phyloP scores from a whole-genome alignment of 1,140 invertebrate genomes.

The Bombus pascuorum region DNA sequence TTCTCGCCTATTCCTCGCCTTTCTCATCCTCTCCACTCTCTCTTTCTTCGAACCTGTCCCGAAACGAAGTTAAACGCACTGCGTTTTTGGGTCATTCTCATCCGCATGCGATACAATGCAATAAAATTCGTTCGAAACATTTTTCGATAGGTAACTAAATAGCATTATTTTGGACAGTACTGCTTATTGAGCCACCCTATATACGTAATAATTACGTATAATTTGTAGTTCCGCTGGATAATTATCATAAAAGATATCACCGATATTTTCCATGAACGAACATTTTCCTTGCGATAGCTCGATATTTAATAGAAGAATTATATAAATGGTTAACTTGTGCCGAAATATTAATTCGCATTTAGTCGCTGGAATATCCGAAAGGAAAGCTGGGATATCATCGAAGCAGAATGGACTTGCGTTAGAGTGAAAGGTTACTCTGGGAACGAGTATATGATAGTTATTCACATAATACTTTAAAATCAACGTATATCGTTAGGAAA shows the following conservation, averaged over 20 bases:
- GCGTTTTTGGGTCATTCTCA: not conserved
- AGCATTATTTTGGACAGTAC: no score
- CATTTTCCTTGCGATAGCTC: not conserved
- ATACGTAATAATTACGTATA: no score
- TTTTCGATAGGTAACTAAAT: no score
- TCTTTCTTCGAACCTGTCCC: not conserved
- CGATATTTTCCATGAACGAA: not conserved
- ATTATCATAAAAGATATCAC: no score
- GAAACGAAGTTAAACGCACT: not conserved
- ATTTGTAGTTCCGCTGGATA: no score
- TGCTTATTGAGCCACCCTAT: no score
- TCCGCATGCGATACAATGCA: no score
- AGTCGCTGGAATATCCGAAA: not conserved
- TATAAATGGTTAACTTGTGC: not conserved
- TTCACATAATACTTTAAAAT: not conserved
- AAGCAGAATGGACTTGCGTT: no score
- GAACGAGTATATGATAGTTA: not conserved
- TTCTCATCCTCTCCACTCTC: no score
- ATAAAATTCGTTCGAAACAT: no score
- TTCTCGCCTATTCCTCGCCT: not conserved
- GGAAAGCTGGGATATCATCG: not conserved
- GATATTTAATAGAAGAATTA: not conserved
- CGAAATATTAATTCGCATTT: not conserved
- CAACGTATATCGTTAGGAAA: not conserved
- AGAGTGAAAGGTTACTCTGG: not conserved